phyloP scores from a whole-genome alignment of 2,113 vertebrate species.

The Pseudorasbora parva region DNA sequence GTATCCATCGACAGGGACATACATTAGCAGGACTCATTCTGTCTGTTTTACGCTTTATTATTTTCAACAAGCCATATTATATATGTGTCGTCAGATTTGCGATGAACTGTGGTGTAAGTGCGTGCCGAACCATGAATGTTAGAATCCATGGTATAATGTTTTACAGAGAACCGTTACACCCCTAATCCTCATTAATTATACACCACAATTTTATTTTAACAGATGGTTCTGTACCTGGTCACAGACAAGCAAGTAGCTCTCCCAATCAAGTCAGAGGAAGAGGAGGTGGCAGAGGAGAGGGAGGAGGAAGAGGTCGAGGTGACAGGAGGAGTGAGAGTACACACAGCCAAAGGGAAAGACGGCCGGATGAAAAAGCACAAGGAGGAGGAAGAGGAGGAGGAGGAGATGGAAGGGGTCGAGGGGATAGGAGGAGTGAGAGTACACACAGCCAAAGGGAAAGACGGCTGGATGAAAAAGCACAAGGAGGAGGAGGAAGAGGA shows the following conservation, averaged over 20 bases:
- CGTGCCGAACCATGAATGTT: too few species aligned
- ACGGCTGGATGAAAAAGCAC: neutral
- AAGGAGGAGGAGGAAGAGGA: neutral
- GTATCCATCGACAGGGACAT: too few species aligned
- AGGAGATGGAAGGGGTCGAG: neutral
- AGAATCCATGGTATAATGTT: too few species aligned
- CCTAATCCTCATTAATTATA: neutral
- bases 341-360: neutral
- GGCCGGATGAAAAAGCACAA: neutral
- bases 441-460: neutral
- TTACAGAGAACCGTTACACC: too few species aligned
- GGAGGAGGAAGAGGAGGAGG: neutral
- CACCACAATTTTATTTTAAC: neutral
- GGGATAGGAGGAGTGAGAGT: neutral
- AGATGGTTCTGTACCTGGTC: conserved; percentile 42
- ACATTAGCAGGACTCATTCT: too few species aligned
- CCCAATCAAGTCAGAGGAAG: neutral
- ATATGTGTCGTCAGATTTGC: too few species aligned
- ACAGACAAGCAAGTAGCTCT: conserved; percentile 45
- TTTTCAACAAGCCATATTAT: too few species aligned
- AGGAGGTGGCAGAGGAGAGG: neutral
- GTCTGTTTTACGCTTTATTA: too few species aligned
- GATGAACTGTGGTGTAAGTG: too few species aligned
- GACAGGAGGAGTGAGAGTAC: neutral
- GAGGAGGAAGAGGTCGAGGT: neutral